These are phyloP conservation scores for Heteromormyrus szaboi DNA, from an alignment of 2,797 vertebrate species.

Conservation along the genomic window DNA sequence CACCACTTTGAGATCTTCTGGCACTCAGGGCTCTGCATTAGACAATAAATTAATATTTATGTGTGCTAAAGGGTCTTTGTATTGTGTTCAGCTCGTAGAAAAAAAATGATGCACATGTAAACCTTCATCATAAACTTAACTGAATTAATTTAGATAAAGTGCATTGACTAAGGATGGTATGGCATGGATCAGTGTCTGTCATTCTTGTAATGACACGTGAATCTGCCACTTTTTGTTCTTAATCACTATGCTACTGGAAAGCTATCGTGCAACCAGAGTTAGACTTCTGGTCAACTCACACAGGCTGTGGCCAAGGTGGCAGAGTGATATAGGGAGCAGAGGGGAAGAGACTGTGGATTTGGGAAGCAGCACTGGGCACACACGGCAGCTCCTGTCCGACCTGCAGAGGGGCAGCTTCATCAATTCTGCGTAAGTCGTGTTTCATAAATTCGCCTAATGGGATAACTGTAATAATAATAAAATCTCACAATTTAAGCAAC, in stretches of 20 bases:
- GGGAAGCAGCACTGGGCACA: slow-evolving; percentile 46
- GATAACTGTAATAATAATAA: background rate
- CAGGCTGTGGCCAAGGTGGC: slow-evolving; percentile 23
- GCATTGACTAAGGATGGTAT: background rate
- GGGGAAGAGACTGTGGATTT: slow-evolving; percentile 34
- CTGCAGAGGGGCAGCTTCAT: slow-evolving; percentile 41
- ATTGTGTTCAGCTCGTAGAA: background rate
- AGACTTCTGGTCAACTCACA: background rate
- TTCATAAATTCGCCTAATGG: background rate
- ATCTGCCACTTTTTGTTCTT: background rate
- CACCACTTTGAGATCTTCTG: slow-evolving; percentile 8
- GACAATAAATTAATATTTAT: background rate
- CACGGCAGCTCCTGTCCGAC: slow-evolving; percentile 38
- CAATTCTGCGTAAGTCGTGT: slow-evolving; percentile 42
- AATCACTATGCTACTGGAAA: background rate
- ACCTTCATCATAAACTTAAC: background rate
- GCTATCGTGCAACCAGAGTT: background rate
- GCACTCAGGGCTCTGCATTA: background rate
- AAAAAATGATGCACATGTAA: background rate
- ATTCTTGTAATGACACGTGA: background rate
- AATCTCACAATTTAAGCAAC: background rate
- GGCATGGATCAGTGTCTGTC: background rate
- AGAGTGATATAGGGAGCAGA: background rate
- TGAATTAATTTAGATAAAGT: background rate
- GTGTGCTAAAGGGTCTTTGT: background rate